Conservation (phyloP, 2,113 vertebrate genomes). For the Catharus bicknelli region DNA sequence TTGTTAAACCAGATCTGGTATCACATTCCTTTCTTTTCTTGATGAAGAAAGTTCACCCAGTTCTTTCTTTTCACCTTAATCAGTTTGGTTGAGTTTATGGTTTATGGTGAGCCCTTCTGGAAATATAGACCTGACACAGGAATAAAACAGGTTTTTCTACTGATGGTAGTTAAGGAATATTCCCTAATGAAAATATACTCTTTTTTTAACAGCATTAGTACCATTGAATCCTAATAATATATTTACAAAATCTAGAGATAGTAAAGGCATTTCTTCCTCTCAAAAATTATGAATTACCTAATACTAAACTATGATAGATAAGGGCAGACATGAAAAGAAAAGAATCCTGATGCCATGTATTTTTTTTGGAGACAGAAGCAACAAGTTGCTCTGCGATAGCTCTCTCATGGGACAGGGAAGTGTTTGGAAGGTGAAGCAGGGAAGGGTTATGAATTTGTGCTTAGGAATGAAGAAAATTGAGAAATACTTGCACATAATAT, state of each 20-base stretch:
- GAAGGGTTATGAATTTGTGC: neutral
- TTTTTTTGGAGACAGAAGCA: neutral
- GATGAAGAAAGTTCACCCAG: neutral
- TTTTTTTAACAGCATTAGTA: neutral
- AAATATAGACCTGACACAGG: neutral
- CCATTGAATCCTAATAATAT: neutral
- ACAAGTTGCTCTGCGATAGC: neutral
- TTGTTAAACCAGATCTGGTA: neutral
- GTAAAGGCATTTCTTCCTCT: neutral
- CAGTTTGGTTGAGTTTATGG: neutral
- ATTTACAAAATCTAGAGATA: neutral
- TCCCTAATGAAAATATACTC: accelerated
- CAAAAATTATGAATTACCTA: neutral
- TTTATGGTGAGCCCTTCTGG: neutral
- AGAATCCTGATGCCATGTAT: neutral
- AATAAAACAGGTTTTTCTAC: neutral
- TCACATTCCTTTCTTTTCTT: neutral
- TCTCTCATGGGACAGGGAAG: neutral
- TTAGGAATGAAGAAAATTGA: neutral
- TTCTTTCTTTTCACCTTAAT: neutral
- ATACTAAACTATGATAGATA: neutral
- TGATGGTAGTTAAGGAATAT: neutral
- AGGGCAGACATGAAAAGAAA: neutral
- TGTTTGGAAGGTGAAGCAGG: neutral
- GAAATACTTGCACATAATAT: neutral